Conservation (phyloP, 2,113 vertebrate genomes). For the Aix galericulata region DNA sequence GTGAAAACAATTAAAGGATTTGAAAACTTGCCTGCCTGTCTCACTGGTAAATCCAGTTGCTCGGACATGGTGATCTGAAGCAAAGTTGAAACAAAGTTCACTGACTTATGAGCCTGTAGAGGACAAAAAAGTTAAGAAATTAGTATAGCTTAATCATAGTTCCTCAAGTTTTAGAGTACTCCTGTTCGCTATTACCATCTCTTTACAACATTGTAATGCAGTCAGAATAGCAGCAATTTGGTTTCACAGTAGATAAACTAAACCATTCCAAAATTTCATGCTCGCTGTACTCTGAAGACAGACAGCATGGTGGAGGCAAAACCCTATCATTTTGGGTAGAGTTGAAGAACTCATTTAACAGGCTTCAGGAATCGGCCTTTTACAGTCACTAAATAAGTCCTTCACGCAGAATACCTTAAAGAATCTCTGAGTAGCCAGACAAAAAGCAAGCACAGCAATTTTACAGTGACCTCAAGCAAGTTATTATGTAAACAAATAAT, state of each 20-base stretch:
- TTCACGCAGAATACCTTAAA: background rate
- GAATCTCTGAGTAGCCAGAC: background rate
- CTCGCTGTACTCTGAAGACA: background rate
- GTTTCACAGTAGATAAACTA: background rate
- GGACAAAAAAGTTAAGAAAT: background rate
- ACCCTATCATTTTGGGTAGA: background rate
- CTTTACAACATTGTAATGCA: conserved; percentile 1
- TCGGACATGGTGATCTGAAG: conserved; percentile 98
- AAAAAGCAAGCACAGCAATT: background rate
- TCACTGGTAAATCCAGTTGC: conserved; percentile 96
- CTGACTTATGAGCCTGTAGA: conserved; percentile 90
- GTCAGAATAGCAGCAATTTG: conserved; percentile 6
- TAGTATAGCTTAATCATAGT: background rate
- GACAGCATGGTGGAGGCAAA: background rate
- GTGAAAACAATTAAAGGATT: background rate
- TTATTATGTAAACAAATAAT: background rate
- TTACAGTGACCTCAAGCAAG: background rate
- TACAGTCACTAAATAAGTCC: background rate
- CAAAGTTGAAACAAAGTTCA: conserved; percentile 95
- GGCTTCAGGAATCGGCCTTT: background rate
- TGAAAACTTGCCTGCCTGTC: conserved; percentile 92
- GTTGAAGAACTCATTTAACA: background rate
- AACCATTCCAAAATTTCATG: background rate
- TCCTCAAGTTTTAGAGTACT: background rate
- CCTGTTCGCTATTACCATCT: background rate